A percentile compares a stretch with the other conserved stretches of the same genome.
These are phyloP conservation scores for Chelon labrosus DNA, from an alignment of 2,797 vertebrate species.

Conservation along the genomic window DNA sequence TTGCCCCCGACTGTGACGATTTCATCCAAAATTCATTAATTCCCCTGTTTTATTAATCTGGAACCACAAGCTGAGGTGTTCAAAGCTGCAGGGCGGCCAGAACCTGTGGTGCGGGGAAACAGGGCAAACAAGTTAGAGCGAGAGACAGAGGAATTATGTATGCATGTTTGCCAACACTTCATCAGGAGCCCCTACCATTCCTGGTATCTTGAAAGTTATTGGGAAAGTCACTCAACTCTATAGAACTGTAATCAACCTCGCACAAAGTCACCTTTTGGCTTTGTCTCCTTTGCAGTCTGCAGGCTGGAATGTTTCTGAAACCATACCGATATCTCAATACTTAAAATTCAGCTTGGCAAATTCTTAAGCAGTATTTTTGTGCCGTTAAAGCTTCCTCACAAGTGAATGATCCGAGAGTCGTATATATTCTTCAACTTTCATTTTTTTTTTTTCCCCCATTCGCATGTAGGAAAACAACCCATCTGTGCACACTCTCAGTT, in stretches of 20 bases:
- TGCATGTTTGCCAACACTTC: conserved; percentile 61
- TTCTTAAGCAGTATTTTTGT: neutral
- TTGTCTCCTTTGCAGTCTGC: neutral
- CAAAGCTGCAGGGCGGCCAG: conserved; percentile 75
- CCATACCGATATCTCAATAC: neutral
- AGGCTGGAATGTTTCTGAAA: conserved; percentile 5
- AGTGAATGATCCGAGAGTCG: conserved; percentile 8
- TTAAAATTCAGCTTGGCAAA: neutral
- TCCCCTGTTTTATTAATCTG: conserved; percentile 88
- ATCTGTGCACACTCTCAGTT: conserved; percentile 24
- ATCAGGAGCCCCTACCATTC: conserved; percentile 34
- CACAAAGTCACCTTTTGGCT: conserved; percentile 1
- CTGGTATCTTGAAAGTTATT: conserved; percentile 59
- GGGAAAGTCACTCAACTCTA: conserved; percentile 60
- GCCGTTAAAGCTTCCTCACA: neutral
- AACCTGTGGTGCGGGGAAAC: conserved; percentile 71
- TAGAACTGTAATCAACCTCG: conserved; percentile 10
- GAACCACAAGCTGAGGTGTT: conserved; percentile 83
- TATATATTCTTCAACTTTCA: conserved; percentile 13
- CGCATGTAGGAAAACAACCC: conserved; percentile 5
- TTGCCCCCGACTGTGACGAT: conserved; percentile 81
- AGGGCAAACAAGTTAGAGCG: conserved; percentile 55
- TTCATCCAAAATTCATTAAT: conserved; percentile 89
- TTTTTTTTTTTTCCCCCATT: conserved; percentile 21
- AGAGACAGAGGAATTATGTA: conserved; percentile 51